phyloP scores from a whole-genome alignment of 2,113 vertebrate genomes.

The Stigmatopora nigra region DNA sequence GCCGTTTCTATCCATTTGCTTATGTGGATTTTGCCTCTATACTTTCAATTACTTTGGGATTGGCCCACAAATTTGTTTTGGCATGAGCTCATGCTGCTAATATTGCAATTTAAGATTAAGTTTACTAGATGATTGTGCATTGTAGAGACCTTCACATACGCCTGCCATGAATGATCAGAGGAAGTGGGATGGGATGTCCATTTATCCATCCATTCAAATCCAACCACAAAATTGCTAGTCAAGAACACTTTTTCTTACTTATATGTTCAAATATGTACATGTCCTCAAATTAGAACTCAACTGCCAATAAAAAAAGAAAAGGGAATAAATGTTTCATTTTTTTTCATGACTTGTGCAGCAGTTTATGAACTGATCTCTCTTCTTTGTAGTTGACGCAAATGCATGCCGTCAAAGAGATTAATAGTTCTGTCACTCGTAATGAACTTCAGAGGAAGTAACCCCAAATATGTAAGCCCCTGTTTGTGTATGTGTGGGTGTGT shows the following conservation, averaged over 20 bases:
- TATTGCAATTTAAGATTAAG: conserved; percentile 58
- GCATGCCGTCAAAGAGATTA: conserved; percentile 43
- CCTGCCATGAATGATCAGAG: conserved; percentile 48
- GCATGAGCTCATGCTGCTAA: conserved; percentile 45
- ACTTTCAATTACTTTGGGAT: conserved; percentile 30
- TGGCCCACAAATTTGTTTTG: conserved; percentile 53
- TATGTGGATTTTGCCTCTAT: conserved; percentile 7
- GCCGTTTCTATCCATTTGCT: conserved; percentile 22
- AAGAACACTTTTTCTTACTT: conserved; percentile 25
- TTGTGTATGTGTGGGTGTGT: conserved; percentile 64
- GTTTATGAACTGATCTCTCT: conserved; percentile 40
- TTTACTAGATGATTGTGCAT: conserved; percentile 43
- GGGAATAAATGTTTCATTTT: conserved; percentile 14
- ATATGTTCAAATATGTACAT: conserved; percentile 6
- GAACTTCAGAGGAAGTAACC: conserved; percentile 59
- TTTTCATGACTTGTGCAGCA: conserved; percentile 9
- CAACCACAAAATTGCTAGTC: conserved; percentile 35
- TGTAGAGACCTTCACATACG: conserved; percentile 36
- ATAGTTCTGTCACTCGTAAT: conserved; percentile 55
- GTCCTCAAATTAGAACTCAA: not conserved
- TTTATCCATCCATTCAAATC: conserved; percentile 43
- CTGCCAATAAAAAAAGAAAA: not conserved
- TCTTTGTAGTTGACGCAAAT: conserved; percentile 35
- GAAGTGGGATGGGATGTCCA: conserved; percentile 43
- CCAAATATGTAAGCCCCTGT: conserved; percentile 61